Percentiles rank a stretch among this genome's conserved stretches.
Conservation (phyloP, 2,888 invertebrate species). For the Troides helena region DNA sequence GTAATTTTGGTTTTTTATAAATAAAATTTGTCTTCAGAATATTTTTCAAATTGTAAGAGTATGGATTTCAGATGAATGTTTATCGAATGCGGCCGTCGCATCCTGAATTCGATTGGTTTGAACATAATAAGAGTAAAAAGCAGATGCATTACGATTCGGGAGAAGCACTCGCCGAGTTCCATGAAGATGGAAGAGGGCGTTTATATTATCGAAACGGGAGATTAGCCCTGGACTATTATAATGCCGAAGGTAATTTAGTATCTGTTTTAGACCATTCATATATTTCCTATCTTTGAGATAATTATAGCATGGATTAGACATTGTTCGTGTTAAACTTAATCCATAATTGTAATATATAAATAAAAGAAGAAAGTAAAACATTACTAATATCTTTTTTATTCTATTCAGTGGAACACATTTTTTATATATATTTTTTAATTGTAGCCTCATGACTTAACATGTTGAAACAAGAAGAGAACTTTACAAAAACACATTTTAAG, state of each 20-base stretch:
- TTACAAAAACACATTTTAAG: too few species aligned
- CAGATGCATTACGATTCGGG: conserved; percentile 60
- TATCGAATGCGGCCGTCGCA: conserved; percentile 71
- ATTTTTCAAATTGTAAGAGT: neutral
- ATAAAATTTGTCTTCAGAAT: neutral
- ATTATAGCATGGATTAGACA: too few species aligned
- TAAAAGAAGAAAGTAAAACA: neutral
- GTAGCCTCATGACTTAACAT: too few species aligned
- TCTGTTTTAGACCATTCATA: neutral
- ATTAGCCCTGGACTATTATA: conserved; percentile 67
- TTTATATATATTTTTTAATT: too few species aligned
- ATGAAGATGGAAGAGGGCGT: conserved; percentile 61
- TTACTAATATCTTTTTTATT: too few species aligned
- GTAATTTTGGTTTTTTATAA: neutral
- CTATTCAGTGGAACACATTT: too few species aligned
- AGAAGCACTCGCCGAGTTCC: conserved; percentile 64
- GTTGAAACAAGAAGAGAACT: too few species aligned
- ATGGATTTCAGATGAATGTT: conserved; percentile 58
- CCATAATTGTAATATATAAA: neutral
- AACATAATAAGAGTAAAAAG: conserved; percentile 61
- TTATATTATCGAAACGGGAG: conserved; percentile 66
- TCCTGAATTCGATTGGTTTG: conserved; percentile 72
- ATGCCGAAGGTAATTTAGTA: conserved; percentile 58
- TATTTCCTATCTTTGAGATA: neutral
- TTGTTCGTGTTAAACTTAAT: neutral